Percentiles rank a stretch among this genome's conserved stretches.
phyloP scores from a whole-genome alignment of 2,888 invertebrate species.

The Brenthis ino region DNA sequence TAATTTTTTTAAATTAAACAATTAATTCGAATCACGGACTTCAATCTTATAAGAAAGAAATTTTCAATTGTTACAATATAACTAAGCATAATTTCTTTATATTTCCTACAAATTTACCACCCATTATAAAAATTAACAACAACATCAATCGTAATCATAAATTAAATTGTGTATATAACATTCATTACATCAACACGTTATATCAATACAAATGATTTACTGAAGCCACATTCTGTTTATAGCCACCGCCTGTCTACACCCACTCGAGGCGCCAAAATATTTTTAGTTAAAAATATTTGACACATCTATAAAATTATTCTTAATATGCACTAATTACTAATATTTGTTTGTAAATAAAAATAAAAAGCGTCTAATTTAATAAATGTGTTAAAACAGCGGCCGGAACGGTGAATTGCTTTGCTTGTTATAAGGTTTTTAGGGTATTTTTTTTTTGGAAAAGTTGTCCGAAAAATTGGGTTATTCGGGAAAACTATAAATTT shows the following conservation, averaged over 20 bases:
- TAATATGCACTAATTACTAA: background rate
- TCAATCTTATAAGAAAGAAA: background rate
- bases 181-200: conserved; percentile 20
- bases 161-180: conserved; percentile 17
- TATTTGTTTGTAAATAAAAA: background rate
- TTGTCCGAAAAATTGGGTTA: too few species aligned
- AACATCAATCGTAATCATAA: conserved; percentile 14
- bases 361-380: too few species aligned
- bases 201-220: conserved; percentile 26
- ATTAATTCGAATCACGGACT: too few species aligned
- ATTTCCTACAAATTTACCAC: background rate
- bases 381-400: too few species aligned
- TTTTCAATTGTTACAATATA: too few species aligned
- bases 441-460: too few species aligned
- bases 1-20: too few species aligned
- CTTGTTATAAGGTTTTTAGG: too few species aligned
- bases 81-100: background rate
- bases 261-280: conserved; percentile 24
- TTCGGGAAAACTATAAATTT: too few species aligned
- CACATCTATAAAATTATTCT: background rate
- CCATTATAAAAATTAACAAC: conserved; percentile 16
- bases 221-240: conserved; percentile 17
- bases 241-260: conserved; percentile 13
- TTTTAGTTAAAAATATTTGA: background rate
- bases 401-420: too few species aligned